Conservation (phyloP, 1,140 invertebrate species). For the Epicauta chinensis region DNA sequence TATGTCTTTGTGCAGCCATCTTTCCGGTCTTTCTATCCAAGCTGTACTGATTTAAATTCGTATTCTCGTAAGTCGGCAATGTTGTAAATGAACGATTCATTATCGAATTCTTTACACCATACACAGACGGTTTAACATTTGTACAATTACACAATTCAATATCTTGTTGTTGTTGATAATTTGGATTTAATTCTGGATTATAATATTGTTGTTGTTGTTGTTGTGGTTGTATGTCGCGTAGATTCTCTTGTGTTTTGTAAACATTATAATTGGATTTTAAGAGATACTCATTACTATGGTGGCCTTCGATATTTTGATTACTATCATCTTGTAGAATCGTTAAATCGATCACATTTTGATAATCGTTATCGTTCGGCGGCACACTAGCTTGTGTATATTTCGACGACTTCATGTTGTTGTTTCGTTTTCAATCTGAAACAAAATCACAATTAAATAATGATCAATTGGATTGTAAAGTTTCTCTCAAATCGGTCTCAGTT, state of each 20-base stretch:
- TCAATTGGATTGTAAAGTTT: no score
- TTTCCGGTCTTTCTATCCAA: conserved; percentile 30
- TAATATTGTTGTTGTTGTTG: conserved; percentile 18
- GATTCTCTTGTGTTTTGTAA: conserved; percentile 21
- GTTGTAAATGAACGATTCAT: conserved; percentile 33
- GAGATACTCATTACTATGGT: conserved; percentile 30
- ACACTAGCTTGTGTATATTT: conserved; percentile 38
- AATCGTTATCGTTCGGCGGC: conserved; percentile 34
- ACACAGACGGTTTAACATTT: conserved; percentile 18
- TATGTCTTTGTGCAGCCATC: conserved; percentile 11
- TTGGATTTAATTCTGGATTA: conserved; percentile 20
- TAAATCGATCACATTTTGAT: conserved; percentile 31
- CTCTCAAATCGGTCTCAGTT: no score
- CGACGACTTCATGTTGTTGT: conserved; percentile 29
- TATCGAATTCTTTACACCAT: conserved; percentile 28
- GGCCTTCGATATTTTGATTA: conserved; percentile 24
- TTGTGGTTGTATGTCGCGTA: conserved; percentile 16
- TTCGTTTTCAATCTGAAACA: background rate
- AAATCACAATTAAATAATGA: background rate
- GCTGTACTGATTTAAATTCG: conserved; percentile 31
- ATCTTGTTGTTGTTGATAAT: conserved; percentile 17
- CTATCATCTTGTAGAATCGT: conserved; percentile 28
- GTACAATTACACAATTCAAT: conserved; percentile 35
- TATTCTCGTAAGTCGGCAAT: conserved; percentile 28
- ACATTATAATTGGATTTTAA: conserved; percentile 26